Base-by-base conservation (phyloP, 2,888 invertebrate genomes). In the Orthosia gracilis region DNA sequence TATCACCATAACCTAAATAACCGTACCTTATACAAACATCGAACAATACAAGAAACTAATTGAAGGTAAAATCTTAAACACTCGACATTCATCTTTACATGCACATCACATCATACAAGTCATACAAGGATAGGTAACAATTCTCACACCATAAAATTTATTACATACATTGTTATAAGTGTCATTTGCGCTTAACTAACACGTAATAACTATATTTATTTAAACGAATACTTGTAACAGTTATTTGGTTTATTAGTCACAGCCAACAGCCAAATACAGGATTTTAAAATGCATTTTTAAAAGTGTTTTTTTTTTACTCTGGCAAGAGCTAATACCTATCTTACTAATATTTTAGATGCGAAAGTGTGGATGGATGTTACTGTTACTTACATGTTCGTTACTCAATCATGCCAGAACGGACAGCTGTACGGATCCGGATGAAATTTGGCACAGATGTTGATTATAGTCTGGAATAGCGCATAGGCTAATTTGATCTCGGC, bases 141-240 rank as follows among this genome's bases (percentile, higher is more conserved):
- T 81, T 75, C 50, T 86, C 73, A 26, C 78, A 67, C 79, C 79
- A 83, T 85, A 75, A 72, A 78, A 52, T 66, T 67, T 77, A 79
- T 83, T 52, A 72, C 63, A 71, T 47, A 78, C 65, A 74, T 80
- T 79, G 76, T 84, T 75, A 62, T 71, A 70, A 61, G 69, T 72
- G 75, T 80, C 64, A 54, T 73, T 81, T 83, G 52, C 54, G 49
- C 54, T 59, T 70, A 70, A 78, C 47, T 84, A 57, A 78, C 81
- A 66, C 13, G 66, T 78, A 64, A 84, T 84, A 59, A 81, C 69
- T 55, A 78, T 68, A 81, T 81, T 84, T 74, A 52, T 73, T 83
- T 70, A 61, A 68, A 69, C 45, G 61, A 61, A 81, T 64, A 61
- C 78, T 12, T 80, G 18, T 59, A 66, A 57, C 21, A 40, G 13